phyloP scores from a whole-genome alignment of 2,797 vertebrate genomes.

The Eospalax fontanierii region DNA sequence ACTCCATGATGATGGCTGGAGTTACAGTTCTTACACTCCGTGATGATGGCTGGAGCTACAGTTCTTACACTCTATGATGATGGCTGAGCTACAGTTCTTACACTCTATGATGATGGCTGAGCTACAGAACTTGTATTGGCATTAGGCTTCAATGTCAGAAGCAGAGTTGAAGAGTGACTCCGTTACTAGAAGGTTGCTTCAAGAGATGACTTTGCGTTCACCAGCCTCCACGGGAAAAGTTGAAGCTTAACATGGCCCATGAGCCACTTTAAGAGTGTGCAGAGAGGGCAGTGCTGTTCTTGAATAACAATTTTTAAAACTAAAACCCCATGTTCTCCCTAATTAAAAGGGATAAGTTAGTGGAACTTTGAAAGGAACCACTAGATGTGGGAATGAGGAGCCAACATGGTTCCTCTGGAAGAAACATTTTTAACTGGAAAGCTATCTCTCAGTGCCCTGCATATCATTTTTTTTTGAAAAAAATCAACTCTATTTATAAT shows the following conservation, averaged over 20 bases:
- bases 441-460: neutral
- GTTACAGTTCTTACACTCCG: neutral
- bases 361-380: neutral
- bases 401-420: too few relatives aligned
- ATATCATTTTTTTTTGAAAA: neutral
- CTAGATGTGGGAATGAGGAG: too few relatives aligned
- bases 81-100: too few relatives aligned
- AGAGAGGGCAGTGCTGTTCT: neutral
- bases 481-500: neutral
- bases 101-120: too few relatives aligned
- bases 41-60: too few relatives aligned
- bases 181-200: neutral
- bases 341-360: neutral
- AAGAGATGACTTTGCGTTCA: neutral
- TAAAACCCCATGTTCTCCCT: neutral
- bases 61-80: too few relatives aligned
- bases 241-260: neutral
- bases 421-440: too few relatives aligned
- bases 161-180: neutral
- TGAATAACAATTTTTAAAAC: neutral
- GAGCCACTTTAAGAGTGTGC: neutral
- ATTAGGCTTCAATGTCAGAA: neutral
- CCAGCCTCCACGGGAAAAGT: rapidly evolving
- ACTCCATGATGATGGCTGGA: too few relatives aligned
- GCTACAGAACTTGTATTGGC: neutral